Base-by-base conservation (phyloP, 1,140 invertebrate species). In the Drosophila nikananu region DNA sequence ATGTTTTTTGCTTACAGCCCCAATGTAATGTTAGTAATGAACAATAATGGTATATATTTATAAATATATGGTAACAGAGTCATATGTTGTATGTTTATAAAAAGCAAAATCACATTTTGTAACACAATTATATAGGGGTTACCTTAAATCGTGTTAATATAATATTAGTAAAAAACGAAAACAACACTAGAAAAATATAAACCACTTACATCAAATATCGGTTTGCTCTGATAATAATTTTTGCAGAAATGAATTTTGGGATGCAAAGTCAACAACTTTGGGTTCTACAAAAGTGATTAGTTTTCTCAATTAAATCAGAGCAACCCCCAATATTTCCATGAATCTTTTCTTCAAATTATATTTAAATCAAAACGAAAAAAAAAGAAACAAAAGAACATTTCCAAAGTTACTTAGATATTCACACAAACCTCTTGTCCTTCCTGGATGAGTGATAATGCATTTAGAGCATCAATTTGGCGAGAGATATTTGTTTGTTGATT, bases 341-440 rank as follows among this genome's bases (percentile, higher is more conserved):
- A 21, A 13, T 15, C 19, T 23, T 55, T 23, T 17, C 32, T 17
- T 55, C 2, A 55, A 55, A 55, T 17, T 55, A 55, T 55, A 37
- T 17, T 37, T 21, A 10, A 37, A 55, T 23, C 19, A 55, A 60
- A 4, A 8, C 21, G 2, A 5, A 5, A 5, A 15, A 35, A 7
- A 54, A 41, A 4, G 3, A 41, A 49, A 55, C 19, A 42, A 44
- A 35, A 57, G 35, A 41, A 46, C 46, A 8, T 39, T 19, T 10
- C n/a, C 10, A 19, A 55, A 46, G 46, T 66, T 46, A 25, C 64
- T 54, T 49, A 44, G 64, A 64, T 51, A 93, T 55, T 23, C 32
- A 55, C 52, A 95, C 95, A 94, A 95, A 96, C 96, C 96, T 96
- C 95, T 93, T 95, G 95, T 95, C 95, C 96, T 95, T 96, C 96